Base-by-base conservation (phyloP, 2,113 vertebrate species). In the Macquaria ambigua region DNA sequence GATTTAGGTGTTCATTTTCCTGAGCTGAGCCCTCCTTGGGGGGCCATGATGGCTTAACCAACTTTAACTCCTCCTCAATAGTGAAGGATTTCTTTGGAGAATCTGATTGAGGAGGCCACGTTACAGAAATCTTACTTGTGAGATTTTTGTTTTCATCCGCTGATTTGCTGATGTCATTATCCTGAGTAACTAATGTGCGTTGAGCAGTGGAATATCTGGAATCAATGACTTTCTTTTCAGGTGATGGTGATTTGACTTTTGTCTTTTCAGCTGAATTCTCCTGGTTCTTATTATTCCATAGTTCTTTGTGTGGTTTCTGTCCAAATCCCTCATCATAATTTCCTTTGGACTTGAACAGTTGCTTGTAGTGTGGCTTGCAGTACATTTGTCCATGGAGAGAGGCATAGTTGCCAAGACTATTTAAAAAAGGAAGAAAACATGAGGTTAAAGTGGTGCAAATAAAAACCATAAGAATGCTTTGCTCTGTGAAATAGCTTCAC, bases 281-380 rank as follows among this genome's bases (percentile, higher is more conserved):
- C 2, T 90, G 95, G 85, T 82, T 95, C 93, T 97, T 98, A 81
- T 89, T 90, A 77, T 88, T 96, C 97, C 98, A 98, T 67, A 94
- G 93, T 73, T 99, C 97, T 96, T 97, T 98, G 93, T 98, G 97
- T 81, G 97, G 97, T 85, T 96, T 98, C 87, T 98, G 95, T 96
- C 98, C 98, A 95, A 99, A 99, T 84, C 98, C 98, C 95, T 99
- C 98, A 63, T 99, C 97, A 8, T 99, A 99, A 96, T 99, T 99
- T 94, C 98, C 98, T 96, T 97, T 99, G 86, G 98, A 96, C 92
- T 98, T 98, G 93, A 99, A 99, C 90, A 99, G 97, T 92, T 99
- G 98, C 87, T 97, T 99, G 95, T 97, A 99, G 91, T 99, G 98
- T 74, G 98, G 97, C 92, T 97, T 99, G 93, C 98, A 99, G 87